Evolutionary conservation across 2,888 invertebrate genomes (phyloP).

Genomic region (Corbicula japonica): DNA sequence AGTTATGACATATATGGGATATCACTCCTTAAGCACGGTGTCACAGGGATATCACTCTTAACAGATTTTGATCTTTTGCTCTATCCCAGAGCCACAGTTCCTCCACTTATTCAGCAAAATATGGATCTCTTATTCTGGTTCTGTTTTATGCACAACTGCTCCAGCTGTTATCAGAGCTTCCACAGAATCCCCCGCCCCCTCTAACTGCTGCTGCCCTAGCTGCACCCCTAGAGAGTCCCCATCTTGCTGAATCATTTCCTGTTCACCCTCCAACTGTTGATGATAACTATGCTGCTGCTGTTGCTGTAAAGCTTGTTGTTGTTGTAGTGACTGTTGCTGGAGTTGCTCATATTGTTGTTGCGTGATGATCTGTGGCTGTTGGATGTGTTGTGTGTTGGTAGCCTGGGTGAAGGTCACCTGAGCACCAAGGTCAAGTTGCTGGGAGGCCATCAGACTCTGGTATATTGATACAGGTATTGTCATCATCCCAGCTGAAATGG

Average conservation of each 20-base stretch:
- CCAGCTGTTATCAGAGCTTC: conserved; percentile 17
- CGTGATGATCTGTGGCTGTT: conserved; percentile 39
- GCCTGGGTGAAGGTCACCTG: conserved; percentile 41
- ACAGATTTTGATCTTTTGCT: no score
- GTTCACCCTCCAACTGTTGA: neutral
- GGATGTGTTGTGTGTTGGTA: conserved; percentile 38
- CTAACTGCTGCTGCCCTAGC: conserved; percentile 7
- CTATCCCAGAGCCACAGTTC: no score
- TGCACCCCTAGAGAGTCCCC: conserved; percentile 21
- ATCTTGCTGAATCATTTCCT: conserved; percentile 20
- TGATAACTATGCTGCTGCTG: conserved; percentile 1
- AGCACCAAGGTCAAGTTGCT: conserved; percentile 26
- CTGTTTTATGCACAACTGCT: conserved; percentile 23
- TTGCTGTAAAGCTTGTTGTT: conserved; percentile 10
- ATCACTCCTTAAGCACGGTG: no score
- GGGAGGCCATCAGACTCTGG: conserved; percentile 94
- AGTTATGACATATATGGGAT: no score
- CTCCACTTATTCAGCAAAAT: no score
- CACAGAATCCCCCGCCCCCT: conserved; percentile 15
- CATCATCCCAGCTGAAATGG: conserved; percentile 93
- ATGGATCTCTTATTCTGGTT: no score
- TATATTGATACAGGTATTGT: conserved; percentile 98
- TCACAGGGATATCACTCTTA: no score
- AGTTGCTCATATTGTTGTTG: conserved; percentile 43
- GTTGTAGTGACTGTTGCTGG: conserved; percentile 38